phyloP scores from a whole-genome alignment of 2,797 vertebrate species.

The Anguilla megastoma region DNA sequence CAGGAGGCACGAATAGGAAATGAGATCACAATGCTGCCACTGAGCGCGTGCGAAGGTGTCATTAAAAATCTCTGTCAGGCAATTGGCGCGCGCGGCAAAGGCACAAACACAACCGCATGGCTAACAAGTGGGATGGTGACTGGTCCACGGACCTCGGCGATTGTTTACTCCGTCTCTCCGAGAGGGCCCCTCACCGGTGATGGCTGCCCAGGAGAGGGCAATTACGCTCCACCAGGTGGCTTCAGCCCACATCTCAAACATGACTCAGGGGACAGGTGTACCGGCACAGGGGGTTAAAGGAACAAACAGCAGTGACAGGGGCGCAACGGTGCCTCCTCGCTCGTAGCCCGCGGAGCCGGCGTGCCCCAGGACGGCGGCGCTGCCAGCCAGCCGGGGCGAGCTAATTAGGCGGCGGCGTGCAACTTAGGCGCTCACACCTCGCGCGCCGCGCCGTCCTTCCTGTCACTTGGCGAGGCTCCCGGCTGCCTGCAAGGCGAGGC shows the following conservation, averaged over 20 bases:
- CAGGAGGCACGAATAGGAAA: slow-evolving; percentile 11
- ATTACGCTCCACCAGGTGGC: slow-evolving; percentile 70
- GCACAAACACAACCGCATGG: slow-evolving; percentile 12
- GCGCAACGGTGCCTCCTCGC: slow-evolving; percentile 73
- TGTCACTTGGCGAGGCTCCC: slow-evolving; percentile 91
- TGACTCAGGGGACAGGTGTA: slow-evolving; percentile 69
- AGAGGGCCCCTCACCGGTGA: slow-evolving; percentile 57
- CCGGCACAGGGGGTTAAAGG: slow-evolving; percentile 72
- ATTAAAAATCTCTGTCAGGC: slow-evolving; percentile 24
- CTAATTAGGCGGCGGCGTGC: slow-evolving; percentile 95
- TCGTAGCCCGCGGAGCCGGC: slow-evolving; percentile 85
- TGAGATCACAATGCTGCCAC: slow-evolving; percentile 23
- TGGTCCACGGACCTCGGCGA: neutral
- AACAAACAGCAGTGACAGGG: slow-evolving; percentile 90
- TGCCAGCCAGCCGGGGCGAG: slow-evolving; percentile 86
- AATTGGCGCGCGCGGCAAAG: neutral
- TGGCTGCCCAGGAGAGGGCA: slow-evolving; percentile 64
- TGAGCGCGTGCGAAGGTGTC: slow-evolving; percentile 17
- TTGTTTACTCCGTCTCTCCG: slow-evolving; percentile 36
- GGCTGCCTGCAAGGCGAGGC: slow-evolving; percentile 83
- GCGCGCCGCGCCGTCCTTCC: slow-evolving; percentile 81
- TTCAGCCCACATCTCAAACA: slow-evolving; percentile 64
- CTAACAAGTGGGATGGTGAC: slow-evolving; percentile 21
- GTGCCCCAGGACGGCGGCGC: slow-evolving; percentile 85
- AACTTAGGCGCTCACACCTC: slow-evolving; percentile 90